Evolutionary conservation across 2,888 invertebrate genomes (phyloP).

Genomic region (Bugulina stolonifera): DNA sequence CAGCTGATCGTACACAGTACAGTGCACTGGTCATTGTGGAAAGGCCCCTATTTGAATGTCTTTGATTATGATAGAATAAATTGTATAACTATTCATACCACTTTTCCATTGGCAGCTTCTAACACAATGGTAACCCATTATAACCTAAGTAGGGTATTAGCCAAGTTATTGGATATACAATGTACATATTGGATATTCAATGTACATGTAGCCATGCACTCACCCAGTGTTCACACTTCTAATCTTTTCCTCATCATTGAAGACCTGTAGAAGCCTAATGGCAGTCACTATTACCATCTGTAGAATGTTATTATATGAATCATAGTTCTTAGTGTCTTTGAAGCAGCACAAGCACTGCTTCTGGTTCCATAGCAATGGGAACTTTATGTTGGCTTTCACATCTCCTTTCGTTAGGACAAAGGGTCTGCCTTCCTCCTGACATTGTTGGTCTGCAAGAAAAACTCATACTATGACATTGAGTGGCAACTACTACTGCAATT

Average conservation of each 20-base stretch:
- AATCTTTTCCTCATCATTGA: slow-evolving; percentile 11
- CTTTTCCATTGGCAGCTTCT: too few species aligned
- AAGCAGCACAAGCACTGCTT: slow-evolving; percentile 94
- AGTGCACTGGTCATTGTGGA: too few species aligned
- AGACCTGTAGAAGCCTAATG: slow-evolving; percentile 65
- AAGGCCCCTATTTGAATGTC: too few species aligned
- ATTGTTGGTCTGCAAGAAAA: slow-evolving; percentile 21
- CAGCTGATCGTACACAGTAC: too few species aligned
- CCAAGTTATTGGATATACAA: too few species aligned
- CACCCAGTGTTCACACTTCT: neutral
- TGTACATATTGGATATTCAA: neutral
- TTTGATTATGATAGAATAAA: too few species aligned
- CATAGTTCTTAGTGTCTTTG: slow-evolving; percentile 84
- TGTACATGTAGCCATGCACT: neutral
- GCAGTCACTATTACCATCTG: slow-evolving; percentile 79
- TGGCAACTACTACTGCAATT: too few species aligned
- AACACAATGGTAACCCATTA: too few species aligned
- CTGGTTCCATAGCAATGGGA: slow-evolving; percentile 12
- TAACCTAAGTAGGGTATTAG: too few species aligned
- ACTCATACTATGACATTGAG: too few species aligned
- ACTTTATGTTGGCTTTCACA: slow-evolving; percentile 16
- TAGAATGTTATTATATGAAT: slow-evolving; percentile 79
- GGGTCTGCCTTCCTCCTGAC: neutral
- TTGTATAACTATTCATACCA: too few species aligned
- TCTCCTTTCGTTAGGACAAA: slow-evolving; percentile 4